These are phyloP conservation scores for Corynorhinus townsendii DNA, from an alignment of 2,113 vertebrate species.

Conservation along the genomic window DNA sequence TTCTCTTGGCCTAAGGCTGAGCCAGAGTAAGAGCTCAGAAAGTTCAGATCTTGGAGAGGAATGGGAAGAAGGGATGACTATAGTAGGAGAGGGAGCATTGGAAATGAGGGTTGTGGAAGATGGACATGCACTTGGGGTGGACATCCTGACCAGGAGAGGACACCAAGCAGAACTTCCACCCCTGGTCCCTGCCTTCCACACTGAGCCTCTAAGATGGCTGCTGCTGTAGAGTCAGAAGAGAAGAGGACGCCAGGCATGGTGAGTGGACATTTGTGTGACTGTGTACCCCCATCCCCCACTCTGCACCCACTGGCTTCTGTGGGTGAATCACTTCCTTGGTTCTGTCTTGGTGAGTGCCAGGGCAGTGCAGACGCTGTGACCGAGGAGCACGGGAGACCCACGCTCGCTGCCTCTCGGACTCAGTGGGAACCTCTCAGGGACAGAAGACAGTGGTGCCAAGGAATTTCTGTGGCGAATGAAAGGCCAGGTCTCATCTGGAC, in stretches of 20 bases:
- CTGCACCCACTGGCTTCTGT: neutral
- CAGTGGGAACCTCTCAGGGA: neutral
- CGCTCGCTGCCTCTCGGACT: neutral
- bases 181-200: no score
- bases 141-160: neutral
- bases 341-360: neutral
- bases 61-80: neutral
- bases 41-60: neutral
- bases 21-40: neutral
- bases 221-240: neutral
- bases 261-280: neutral
- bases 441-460: neutral
- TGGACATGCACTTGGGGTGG: neutral
- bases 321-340: neutral
- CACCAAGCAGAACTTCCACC: neutral
- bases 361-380: neutral
- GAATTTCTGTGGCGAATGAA: neutral
- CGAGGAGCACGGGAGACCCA: neutral
- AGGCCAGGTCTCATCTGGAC: neutral
- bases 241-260: neutral
- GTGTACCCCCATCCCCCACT: neutral
- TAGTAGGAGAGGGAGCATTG: neutral
- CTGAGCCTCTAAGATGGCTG: neutral
- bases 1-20: neutral
- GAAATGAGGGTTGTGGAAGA: neutral